Conservation (phyloP, 2,888 invertebrate species). For the Trissolcus japonicus region DNA sequence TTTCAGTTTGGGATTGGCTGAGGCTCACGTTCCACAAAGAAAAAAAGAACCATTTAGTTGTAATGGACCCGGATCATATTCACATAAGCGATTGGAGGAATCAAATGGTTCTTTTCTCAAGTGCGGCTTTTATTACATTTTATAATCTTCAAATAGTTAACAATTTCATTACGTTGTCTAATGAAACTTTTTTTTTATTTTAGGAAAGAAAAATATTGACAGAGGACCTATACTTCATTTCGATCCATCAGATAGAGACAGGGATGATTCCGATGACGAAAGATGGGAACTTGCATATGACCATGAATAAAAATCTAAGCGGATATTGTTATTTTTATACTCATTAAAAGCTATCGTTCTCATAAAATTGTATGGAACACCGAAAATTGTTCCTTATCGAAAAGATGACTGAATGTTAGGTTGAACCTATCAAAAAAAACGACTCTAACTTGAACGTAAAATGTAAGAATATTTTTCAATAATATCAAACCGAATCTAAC, state of each 20-base stretch:
- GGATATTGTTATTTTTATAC: not conserved
- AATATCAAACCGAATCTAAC: too few species aligned
- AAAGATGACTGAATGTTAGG: too few species aligned
- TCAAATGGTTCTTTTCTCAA: constrained; percentile 12
- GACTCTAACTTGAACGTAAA: too few species aligned
- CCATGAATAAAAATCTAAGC: not conserved
- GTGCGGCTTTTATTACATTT: constrained; percentile 27
- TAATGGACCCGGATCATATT: constrained; percentile 62
- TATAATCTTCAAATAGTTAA: not conserved
- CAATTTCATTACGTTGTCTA: not conserved
- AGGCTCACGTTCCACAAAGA: constrained; percentile 62
- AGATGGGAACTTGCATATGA: constrained; percentile 10
- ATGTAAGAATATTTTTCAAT: too few species aligned
- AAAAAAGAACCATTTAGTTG: constrained; percentile 61
- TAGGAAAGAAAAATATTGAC: constrained; percentile 62
- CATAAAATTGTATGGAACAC: not conserved
- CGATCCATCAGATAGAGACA: constrained; percentile 62
- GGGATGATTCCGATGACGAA: constrained; percentile 71
- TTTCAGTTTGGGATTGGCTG: constrained; percentile 66
- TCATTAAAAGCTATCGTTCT: not conserved
- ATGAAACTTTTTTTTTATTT: constrained; percentile 29
- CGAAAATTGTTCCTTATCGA: too few species aligned
- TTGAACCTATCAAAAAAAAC: too few species aligned
- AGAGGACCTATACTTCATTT: constrained; percentile 63
- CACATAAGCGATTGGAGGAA: constrained; percentile 47